Evolutionary conservation across 2,888 invertebrate species (phyloP).

Genomic region (Cryptus viduatorius): DNA sequence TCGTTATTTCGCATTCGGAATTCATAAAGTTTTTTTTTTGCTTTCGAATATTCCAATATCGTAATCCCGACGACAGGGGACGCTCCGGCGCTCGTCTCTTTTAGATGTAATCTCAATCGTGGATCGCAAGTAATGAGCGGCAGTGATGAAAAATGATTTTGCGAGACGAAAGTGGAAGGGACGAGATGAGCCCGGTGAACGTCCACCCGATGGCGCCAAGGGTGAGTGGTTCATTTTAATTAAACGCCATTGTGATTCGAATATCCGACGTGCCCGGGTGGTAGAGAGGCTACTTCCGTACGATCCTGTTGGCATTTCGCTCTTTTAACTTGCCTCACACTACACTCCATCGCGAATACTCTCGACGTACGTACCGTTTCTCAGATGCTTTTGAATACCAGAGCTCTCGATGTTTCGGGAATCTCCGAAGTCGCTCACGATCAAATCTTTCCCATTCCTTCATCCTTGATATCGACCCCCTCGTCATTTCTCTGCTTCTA

Average conservation of each 20-base stretch:
- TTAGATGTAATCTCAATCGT: constrained; percentile 27
- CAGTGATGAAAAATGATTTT: constrained; percentile 30
- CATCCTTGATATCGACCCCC: constrained; percentile 32
- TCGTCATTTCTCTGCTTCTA: constrained; percentile 8
- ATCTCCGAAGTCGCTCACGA: constrained; percentile 29
- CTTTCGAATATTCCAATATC: neutral
- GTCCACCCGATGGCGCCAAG: constrained; percentile 27
- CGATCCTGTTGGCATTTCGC: constrained; percentile 1
- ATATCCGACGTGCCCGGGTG: constrained; percentile 59
- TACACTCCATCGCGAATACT: neutral
- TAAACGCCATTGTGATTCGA: constrained; percentile 66
- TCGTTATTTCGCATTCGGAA: neutral
- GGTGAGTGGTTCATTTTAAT: constrained; percentile 67
- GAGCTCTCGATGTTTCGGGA: neutral
- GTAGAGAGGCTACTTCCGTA: constrained; percentile 65
- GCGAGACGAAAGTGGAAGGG: constrained; percentile 25
- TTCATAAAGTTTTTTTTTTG: constrained; percentile 7
- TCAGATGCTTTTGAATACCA: constrained; percentile 16
- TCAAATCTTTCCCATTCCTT: neutral
- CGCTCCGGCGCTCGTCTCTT: constrained; percentile 10
- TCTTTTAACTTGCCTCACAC: constrained; percentile 3
- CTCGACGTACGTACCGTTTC: neutral
- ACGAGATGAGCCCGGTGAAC: constrained; percentile 18
- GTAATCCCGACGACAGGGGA: neutral
- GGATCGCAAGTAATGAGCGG: neutral